phyloP scores from a whole-genome alignment of 1,140 invertebrate genomes.

The Pseudomyrmex gracilis region DNA sequence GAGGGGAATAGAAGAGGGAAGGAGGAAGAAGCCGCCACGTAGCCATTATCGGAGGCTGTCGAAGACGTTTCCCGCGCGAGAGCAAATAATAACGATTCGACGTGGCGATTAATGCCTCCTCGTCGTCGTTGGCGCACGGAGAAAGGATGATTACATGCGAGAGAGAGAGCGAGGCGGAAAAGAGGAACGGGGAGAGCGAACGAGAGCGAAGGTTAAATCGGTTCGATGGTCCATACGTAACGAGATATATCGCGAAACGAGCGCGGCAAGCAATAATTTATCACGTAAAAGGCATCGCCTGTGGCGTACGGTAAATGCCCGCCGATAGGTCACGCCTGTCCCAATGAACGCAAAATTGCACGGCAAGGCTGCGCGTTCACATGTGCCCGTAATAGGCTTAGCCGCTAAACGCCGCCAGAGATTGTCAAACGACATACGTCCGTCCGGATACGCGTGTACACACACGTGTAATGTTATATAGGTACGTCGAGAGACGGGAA shows the following conservation, averaged over 20 bases:
- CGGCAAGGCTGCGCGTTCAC: constrained; percentile 45
- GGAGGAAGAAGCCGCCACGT: constrained; percentile 12
- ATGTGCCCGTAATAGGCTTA: constrained; percentile 45
- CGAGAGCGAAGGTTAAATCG: constrained; percentile 62
- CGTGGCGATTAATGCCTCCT: constrained; percentile 55
- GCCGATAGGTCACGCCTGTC: constrained; percentile 74
- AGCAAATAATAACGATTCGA: constrained; percentile 61
- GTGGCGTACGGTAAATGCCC: constrained; percentile 68
- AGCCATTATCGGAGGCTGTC: constrained; percentile 48
- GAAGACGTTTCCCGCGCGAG: constrained; percentile 37
- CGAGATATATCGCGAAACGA: constrained; percentile 62
- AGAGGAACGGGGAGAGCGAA: constrained; percentile 27
- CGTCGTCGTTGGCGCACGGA: constrained; percentile 23
- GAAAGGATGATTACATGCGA: constrained; percentile 49
- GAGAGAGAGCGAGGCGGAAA: constrained; percentile 27
- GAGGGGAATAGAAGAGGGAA: background rate
- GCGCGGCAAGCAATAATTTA: constrained; percentile 72
- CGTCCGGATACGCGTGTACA: constrained; percentile 18
- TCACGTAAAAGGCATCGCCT: constrained; percentile 74
- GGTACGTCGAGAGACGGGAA: constrained; percentile 7
- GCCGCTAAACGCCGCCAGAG: constrained; percentile 52
- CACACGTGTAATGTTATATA: background rate
- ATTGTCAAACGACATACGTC: constrained; percentile 47
- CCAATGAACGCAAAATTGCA: constrained; percentile 68
- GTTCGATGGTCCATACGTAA: constrained; percentile 64